A percentile compares a stretch with the other conserved stretches of the same genome.
phyloP scores from a whole-genome alignment of 2,113 vertebrate genomes.

The crab-eating macaque (Macaca fascicularis) region T2T-MFA8v1.1 NC_088389.1:103010501-103011000 shows the following conservation, averaged over 20 bases:
- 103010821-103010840: neutral
- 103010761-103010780: neutral
- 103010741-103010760: neutral
- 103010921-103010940: neutral
- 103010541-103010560: too few species aligned
- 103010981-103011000: neutral
- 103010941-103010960: too few species aligned
- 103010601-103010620: neutral
- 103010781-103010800: neutral
- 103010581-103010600: neutral
- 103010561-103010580: neutral
- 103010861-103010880: neutral
- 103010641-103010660: neutral
- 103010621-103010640: neutral
- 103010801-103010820: neutral
- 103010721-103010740: neutral
- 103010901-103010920: neutral
- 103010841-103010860: neutral
- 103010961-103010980: neutral
- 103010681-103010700: neutral
- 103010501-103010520: too few species aligned
- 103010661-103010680: neutral
- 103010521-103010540: too few species aligned
- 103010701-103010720: neutral
- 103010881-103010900: neutral